Evolutionary conservation across 2,888 invertebrate genomes (phyloP), one percentile per base, ranked within the genome.

Genomic region (Netelia melanura): DNA sequence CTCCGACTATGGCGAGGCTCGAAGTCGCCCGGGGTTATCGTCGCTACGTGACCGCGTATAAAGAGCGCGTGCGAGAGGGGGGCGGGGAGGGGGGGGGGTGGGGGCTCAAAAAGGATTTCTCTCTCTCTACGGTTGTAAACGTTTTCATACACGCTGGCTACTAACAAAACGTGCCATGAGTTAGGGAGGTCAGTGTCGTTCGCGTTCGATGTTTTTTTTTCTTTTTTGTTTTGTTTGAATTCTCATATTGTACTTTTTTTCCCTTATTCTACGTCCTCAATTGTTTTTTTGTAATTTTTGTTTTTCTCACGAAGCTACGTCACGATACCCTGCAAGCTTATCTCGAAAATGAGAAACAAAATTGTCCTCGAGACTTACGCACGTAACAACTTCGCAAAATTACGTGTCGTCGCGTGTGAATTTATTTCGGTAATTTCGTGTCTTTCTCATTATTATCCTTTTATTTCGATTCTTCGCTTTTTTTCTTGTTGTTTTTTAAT

Each of bases 161-260:
- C 44, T 14, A 38, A 74, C 54, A 43, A 81, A 81, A 78, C 81
- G 81, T 84, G 91, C 92, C n/a, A 92, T 90, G 90, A 92, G 92
- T 90, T 89, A 89, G 91, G 90, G 92, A 93, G 92, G 93, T 92
- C 92, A 93, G 92, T 90, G 89, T 87, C 84, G 85, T 85, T 83
- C 84, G 64, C 83, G 78, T 83, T 86, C 74, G 82, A 23, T 54
- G 43, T 38, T 8, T 21, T 9, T 54, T 11, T 58, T 23, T 25
- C 17, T 48, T 11, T 58, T 17, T 25, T 25, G 25, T 1, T 25
- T n/a, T n/a, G n/a, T n/a, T n/a, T n/a, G 38, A 48, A 30, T n/a
- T 30, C 56, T 44, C 14, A 54, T 17, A 30, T 30, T 30, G 1
- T 80, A 38, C 8, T 38, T 54, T 21, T 43, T 21, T 70, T 48